phyloP scores from a whole-genome alignment of 2,797 vertebrate species.

The Nothura maculosa region DNA sequence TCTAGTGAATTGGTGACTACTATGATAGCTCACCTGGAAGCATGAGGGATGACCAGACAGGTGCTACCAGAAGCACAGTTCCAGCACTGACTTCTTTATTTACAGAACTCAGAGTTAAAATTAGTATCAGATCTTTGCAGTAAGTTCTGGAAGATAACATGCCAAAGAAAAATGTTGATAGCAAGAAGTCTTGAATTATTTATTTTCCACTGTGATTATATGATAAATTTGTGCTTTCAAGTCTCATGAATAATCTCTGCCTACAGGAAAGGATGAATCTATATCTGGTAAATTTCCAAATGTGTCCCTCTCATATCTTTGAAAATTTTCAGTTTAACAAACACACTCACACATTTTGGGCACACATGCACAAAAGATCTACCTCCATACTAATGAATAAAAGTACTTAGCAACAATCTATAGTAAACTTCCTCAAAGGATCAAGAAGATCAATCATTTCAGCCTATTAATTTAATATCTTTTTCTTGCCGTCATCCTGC shows the following conservation, averaged over 20 bases:
- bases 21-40: background rate
- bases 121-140: background rate
- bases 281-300: conserved; percentile 26
- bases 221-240: background rate
- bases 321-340: conserved; percentile 13
- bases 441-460: background rate
- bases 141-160: background rate
- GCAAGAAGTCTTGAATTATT: background rate
- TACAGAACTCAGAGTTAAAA: background rate
- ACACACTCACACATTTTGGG: background rate
- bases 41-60: background rate
- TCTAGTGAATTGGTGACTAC: background rate
- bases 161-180: background rate
- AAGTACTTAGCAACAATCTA: background rate
- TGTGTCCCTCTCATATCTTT: conserved; percentile 1
- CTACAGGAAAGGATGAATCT: background rate
- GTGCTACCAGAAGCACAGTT: background rate
- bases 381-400: background rate
- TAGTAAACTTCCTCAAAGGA: background rate
- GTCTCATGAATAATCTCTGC: background rate
- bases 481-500: conserved; percentile 18
- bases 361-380: background rate
- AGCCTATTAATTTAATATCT: background rate
- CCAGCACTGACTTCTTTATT: background rate
- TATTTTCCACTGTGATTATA: background rate